phyloP scores from a whole-genome alignment of 1,140 invertebrate species.

The Paracyclopina nana region DNA sequence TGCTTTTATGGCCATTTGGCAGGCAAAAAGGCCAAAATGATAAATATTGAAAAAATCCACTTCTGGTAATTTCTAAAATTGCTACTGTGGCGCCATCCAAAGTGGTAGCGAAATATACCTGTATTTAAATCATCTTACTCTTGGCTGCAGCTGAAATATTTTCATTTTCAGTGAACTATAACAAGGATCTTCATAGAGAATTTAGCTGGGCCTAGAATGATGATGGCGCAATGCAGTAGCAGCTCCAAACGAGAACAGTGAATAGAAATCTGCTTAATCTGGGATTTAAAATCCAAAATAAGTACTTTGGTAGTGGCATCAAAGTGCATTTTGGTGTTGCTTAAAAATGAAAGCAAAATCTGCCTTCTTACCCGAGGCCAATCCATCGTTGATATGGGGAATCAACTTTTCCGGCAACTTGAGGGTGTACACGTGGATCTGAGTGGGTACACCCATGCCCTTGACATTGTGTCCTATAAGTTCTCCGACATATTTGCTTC shows the following conservation, averaged over 20 bases:
- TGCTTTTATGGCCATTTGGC: no score
- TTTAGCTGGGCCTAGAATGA: background rate
- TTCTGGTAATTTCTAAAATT: no score
- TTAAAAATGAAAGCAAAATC: background rate
- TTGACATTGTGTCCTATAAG: slow-evolving; percentile 5
- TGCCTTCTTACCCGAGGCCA: slow-evolving; percentile 4
- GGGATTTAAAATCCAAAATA: background rate
- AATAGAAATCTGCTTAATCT: background rate
- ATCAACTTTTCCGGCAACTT: slow-evolving; percentile 11
- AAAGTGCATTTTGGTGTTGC: no score
- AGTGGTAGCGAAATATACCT: no score
- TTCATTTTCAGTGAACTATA: no score
- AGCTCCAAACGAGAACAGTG: background rate
- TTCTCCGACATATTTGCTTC: slow-evolving; percentile 21
- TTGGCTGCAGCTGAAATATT: no score
- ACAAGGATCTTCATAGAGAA: no score
- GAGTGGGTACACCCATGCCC: slow-evolving; percentile 9
- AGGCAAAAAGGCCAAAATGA: no score
- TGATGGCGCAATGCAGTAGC: background rate
- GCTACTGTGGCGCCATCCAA: no score
- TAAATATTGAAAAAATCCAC: no score
- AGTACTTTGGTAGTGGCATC: background rate
- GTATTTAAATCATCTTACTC: no score
- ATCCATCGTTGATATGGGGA: background rate
- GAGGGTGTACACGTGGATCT: slow-evolving; percentile 6